Evolutionary conservation across 2,797 vertebrate genomes (phyloP), one percentile per base, ranked within the genome.

Genomic region (Scolopax bukidnonensis): DNA sequence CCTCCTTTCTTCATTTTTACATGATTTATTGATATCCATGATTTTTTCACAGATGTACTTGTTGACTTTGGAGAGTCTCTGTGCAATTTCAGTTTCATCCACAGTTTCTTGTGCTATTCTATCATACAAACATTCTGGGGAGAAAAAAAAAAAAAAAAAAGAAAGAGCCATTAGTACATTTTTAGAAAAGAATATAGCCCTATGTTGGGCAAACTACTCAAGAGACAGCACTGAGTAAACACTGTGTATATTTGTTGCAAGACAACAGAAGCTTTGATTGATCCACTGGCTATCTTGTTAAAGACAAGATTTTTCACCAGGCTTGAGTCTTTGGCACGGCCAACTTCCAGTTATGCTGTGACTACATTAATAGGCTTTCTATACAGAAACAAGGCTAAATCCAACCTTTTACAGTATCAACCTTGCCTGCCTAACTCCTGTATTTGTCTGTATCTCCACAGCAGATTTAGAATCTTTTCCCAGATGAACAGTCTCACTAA

Each of bases 1-100:
- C 97, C 99, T 99, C 91, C 99, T 98, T 98, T 99, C 99, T 98
- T 99, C 99, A 76, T 99, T 99, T 98, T 99, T 99, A 98, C 99
- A 99, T 93, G 99, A 99, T 98, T 99, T 99, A 99, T 99, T 99
- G 98, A 99, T 99, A 98, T 99, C 99, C 99, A 99, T 99, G 96
- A 99, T 99, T 98, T 99, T 99, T 98, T 99, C 99, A 98, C 99
- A 99, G 98, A 99, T 99, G 98, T 99, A 99, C 98, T 99, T 99
- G 99, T 99, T 99, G 98, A 99, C 99, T 99, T 99, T 99, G 98
- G 99, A 99, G 98, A 99, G 98, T 98, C 99, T 98, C 98, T 99
- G 99, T 95, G 99, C 99, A 97, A 99, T 99, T 98, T 99, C 99
- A 56, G 99, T 99, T 97, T 99, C 99, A 97, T 99, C 99, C 94